Base-by-base conservation (phyloP, 2,797 vertebrate genomes). In the Neostethus bicornis region DNA sequence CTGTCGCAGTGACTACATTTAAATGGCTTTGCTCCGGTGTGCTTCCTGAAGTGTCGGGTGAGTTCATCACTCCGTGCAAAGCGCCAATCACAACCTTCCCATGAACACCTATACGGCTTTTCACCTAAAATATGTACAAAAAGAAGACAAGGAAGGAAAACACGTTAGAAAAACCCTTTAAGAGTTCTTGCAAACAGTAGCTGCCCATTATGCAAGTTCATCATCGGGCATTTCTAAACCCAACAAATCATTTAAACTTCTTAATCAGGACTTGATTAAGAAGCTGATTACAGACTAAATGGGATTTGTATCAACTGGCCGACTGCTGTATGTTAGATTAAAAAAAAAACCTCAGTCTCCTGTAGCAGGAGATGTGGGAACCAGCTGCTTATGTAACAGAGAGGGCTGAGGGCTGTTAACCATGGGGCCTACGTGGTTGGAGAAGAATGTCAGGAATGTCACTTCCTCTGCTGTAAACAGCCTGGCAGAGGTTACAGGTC, bases 1-100 rank as follows among this genome's bases (percentile, higher is more conserved):
- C 96, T 97, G 94, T 98, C 96, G 89, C 96, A 98, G 90, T 97
- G 94, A 75, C 92, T 94, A 92, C 96, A 98, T 94, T 98, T 98
- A 91, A 98, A 98, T 85, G 96, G 96, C 92, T 98, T 98, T 47
- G 96, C 94, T 86, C 96, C 96, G 6, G 96, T 98, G 94, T 98
- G 96, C 93, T 98, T 98, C 92, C 96, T 94, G 94, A 97, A 98
- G 92, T 98, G 96, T 91, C 96, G 94, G 75, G 96, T 98, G 84
- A 98, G 92, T 74, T 98, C 96, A 73, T 98, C 96, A 66, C 96
- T 98, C 58, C 96, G 94, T 84, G 96, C 96, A 85, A 98, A 98
- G 81, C 96, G 94, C 96, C 96, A 98, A 87, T 95, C 93, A 70
- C 96, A 98, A 78, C 96, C 96, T 85, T 97, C 95, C 96, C 96